Conservation (phyloP, 2,797 vertebrate species). For the Arremon aurantiirostris region DNA sequence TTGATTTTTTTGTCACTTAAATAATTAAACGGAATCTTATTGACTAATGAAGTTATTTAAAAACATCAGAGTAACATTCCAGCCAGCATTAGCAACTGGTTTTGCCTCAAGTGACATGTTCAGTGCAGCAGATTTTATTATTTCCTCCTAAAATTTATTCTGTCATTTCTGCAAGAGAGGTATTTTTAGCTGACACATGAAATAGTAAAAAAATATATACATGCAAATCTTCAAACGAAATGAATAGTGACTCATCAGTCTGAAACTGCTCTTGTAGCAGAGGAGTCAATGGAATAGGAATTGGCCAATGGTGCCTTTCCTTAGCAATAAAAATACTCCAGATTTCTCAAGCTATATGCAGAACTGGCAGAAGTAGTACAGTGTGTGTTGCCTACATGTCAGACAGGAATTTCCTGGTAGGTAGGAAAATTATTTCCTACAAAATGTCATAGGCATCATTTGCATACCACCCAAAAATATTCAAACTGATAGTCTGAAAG, state of each 20-base stretch:
- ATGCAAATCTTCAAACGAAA: conserved; percentile 19
- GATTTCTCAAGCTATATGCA: background rate
- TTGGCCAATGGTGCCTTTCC: background rate
- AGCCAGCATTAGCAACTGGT: conserved; percentile 56
- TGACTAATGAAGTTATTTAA: conserved; percentile 72
- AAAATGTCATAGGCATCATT: background rate
- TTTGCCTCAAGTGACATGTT: conserved; percentile 68
- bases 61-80: conserved; percentile 57
- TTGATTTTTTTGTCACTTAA: conserved; percentile 61
- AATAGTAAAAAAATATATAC: background rate
- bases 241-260: background rate
- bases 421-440: background rate
- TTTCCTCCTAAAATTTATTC: conserved; percentile 54
- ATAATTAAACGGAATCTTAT: conserved; percentile 67
- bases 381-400: background rate
- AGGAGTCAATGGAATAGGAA: background rate
- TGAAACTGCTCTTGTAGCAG: background rate
- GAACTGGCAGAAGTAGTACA: background rate
- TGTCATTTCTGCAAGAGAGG: conserved; percentile 39
- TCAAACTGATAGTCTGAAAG: background rate
- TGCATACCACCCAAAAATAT: background rate
- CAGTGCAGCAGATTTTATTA: conserved; percentile 61
- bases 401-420: background rate
- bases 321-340: background rate
- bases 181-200: conserved; percentile 59